A percentile compares a stretch with the other conserved stretches of the same genome.
phyloP scores from a whole-genome alignment of 1,140 invertebrate genomes.

The Megalopta genalis region DNA sequence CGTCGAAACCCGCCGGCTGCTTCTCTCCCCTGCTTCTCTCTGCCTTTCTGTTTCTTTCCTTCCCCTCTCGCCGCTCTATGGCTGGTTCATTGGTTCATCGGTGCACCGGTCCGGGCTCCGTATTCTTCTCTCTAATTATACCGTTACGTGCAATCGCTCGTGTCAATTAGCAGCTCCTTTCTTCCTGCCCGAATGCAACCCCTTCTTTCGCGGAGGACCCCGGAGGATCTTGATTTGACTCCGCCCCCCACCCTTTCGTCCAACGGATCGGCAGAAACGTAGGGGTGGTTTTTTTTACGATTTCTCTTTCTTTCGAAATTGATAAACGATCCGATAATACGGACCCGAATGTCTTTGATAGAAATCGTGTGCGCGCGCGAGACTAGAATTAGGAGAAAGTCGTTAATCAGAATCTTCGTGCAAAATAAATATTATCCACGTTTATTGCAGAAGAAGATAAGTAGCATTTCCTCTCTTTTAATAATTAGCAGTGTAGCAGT shows the following conservation, averaged over 20 bases:
- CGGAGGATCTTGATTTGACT: slow-evolving; percentile 40
- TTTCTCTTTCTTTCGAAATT: no score
- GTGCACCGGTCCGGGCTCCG: slow-evolving; percentile 67
- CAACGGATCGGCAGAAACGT: background rate
- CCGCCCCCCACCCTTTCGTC: background rate
- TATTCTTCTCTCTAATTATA: slow-evolving; percentile 74
- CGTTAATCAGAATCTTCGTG: no score
- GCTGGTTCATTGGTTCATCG: slow-evolving; percentile 72
- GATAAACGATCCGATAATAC: no score
- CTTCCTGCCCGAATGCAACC: slow-evolving; percentile 50
- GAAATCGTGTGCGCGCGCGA: no score
- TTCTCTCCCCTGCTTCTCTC: slow-evolving; percentile 57
- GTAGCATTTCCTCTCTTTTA: no score
- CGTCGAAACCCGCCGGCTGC: slow-evolving; percentile 59
- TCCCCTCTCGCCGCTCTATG: slow-evolving; percentile 37
- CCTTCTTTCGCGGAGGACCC: slow-evolving; percentile 45
- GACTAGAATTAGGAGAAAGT: no score
- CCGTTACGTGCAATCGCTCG: slow-evolving; percentile 71
- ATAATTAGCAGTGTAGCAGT: no score
- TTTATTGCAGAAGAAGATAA: no score
- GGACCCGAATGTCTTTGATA: no score
- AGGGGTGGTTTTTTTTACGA: no score
- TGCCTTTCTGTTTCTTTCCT: slow-evolving; percentile 47
- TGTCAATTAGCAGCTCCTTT: slow-evolving; percentile 73
- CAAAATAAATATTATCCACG: no score